Evolutionary conservation across 2,888 invertebrate species (phyloP).

Genomic region (Mythimna ferrago): DNA sequence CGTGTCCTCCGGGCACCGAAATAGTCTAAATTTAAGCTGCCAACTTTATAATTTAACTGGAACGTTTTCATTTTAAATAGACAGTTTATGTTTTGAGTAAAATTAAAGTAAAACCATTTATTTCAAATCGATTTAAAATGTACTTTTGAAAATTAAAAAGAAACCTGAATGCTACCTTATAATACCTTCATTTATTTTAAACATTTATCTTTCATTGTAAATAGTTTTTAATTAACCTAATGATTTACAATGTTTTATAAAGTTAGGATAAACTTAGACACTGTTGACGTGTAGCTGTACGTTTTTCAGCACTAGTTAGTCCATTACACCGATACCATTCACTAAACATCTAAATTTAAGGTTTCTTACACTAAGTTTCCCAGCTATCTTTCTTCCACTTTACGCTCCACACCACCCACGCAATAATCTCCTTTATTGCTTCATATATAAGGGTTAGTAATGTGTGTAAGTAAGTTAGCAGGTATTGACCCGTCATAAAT

Average conservation of each 20-base stretch:
- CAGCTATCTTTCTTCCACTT: conserved; percentile 60
- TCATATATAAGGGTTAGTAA: conserved; percentile 39
- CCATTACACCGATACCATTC: not conserved
- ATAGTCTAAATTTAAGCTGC: too few species aligned
- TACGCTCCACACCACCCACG: conserved; percentile 3
- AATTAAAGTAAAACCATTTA: not conserved
- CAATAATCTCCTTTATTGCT: conserved; percentile 36
- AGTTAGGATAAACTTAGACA: too few species aligned
- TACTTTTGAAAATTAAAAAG: not conserved
- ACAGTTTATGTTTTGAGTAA: too few species aligned
- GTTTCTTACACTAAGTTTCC: conserved; percentile 63
- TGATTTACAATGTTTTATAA: too few species aligned
- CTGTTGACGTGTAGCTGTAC: not conserved
- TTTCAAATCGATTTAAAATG: not conserved
- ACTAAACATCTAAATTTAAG: conserved; percentile 51
- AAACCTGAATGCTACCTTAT: not conserved
- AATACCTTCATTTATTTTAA: too few species aligned
- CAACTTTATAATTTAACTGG: too few species aligned
- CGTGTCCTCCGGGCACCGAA: too few species aligned
- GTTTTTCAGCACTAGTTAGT: not conserved
- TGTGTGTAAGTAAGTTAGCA: conserved; percentile 39
- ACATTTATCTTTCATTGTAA: too few species aligned
- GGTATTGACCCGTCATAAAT: conserved; percentile 79
- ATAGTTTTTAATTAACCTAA: too few species aligned
- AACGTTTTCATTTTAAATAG: not conserved